These are phyloP conservation scores for Eufriesea mexicana DNA, from an alignment of 1,140 invertebrate genomes.

Conservation along the genomic window DNA sequence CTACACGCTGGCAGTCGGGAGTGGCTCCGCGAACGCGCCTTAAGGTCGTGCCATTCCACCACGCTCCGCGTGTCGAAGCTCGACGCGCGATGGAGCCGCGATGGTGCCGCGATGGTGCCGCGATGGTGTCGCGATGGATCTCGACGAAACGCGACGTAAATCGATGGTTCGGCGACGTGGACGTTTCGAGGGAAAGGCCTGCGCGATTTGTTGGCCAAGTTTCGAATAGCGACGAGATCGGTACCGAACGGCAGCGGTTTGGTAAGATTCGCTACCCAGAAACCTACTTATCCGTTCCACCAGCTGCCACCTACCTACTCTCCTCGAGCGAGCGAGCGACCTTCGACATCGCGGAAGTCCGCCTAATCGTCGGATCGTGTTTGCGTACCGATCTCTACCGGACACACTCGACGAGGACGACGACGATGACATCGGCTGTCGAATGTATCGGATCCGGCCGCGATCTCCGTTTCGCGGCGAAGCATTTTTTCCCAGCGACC, in stretches of 20 bases:
- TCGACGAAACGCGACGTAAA: not conserved
- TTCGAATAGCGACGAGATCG: slow-evolving; percentile 5
- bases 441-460: no score
- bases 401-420: no score
- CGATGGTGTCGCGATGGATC: no score
- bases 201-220: no score
- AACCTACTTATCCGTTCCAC: slow-evolving; percentile 59
- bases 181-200: no score
- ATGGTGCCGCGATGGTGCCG: no score
- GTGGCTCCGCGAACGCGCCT: slow-evolving; percentile 9
- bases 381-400: not conserved
- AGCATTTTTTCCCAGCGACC: slow-evolving; percentile 11
- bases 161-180: no score
- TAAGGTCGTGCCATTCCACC: slow-evolving; percentile 24
- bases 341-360: slow-evolving; percentile 51
- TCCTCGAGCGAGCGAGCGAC: slow-evolving; percentile 22
- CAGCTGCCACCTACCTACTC: slow-evolving; percentile 8
- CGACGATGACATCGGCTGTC: no score
- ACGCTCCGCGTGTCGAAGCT: not conserved
- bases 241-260: slow-evolving; percentile 36
- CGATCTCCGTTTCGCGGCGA: not conserved
- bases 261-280: slow-evolving; percentile 61
- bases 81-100: not conserved
- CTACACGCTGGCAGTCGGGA: not conserved
- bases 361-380: slow-evolving; percentile 44